Evolutionary conservation across 2,888 invertebrate species (phyloP).

Genomic region (Acrobasis suavella): DNA sequence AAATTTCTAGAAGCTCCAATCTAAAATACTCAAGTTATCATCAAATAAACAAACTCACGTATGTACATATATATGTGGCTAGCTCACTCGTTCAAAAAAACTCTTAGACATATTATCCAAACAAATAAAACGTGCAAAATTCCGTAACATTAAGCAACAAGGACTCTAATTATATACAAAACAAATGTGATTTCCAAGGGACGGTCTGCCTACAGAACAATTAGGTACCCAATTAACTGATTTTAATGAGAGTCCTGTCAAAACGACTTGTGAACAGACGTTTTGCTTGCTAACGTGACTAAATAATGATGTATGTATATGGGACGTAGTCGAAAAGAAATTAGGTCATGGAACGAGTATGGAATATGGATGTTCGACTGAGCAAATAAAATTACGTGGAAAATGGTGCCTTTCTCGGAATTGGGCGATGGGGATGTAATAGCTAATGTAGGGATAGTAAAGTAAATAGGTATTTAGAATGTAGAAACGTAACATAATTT

Average conservation of each 20-base stretch:
- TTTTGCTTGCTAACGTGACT: not conserved
- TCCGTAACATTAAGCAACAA: too few relatives aligned
- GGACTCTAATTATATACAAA: slow-evolving; percentile 19
- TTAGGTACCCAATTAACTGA: slow-evolving; percentile 11
- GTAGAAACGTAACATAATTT: too few relatives aligned
- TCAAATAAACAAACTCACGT: too few relatives aligned
- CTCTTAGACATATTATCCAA: too few relatives aligned
- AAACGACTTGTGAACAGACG: slow-evolving; percentile 2
- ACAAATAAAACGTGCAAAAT: too few relatives aligned
- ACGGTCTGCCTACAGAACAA: not conserved
- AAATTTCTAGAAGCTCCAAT: too few relatives aligned
- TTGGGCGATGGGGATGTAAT: not conserved
- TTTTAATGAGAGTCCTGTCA: not conserved
- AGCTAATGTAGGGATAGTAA: not conserved
- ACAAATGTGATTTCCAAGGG: slow-evolving; percentile 30
- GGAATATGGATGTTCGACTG: slow-evolving; percentile 15
- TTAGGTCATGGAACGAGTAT: not conserved
- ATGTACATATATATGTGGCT: too few relatives aligned
- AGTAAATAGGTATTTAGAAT: not conserved
- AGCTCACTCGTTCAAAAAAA: too few relatives aligned
- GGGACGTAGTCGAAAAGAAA: slow-evolving; percentile 1
- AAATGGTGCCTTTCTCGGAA: slow-evolving; percentile 8
- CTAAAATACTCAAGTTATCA: too few relatives aligned
- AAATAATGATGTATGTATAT: slow-evolving; percentile 1
- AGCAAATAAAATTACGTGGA: slow-evolving; percentile 37